Evolutionary conservation across 2,113 vertebrate species (phyloP), one percentile per base, ranked within the genome.

Genomic region (Meles meles): DNA sequence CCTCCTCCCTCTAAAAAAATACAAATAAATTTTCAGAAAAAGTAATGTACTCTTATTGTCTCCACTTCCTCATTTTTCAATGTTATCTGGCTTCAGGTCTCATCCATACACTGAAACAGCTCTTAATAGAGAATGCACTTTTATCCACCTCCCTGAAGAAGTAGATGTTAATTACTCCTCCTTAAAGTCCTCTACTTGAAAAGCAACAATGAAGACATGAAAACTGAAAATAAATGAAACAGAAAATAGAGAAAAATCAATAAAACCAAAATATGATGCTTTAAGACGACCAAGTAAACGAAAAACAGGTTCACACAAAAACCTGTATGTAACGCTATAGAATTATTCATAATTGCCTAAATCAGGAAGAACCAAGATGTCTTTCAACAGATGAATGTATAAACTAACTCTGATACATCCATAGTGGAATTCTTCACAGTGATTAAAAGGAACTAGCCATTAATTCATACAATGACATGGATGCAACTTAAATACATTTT

Each of bases 401-500:
- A 94, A 81, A 92, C 80, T 76, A 84, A 27, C 42, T 87, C 44
- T 91, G 31, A 34, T 55, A 87, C 5, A 80, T 42, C 29, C 44
- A 63, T 52, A 72, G 27, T 88, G 47, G 59, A 94, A 77, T 49
- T 82, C 31, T 57, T 72, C 65, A 59, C 47, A 86, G n/a, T 52
- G 27, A 87, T 82, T 67, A 87, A 87, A 91, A 74, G 37, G 57
- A 91, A 96, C 52, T 87, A 87, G 39, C 21, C 88, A 86, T 44
- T 80, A 14, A 85, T 55, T 91, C 47, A 82, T 37, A 82, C 31
- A 82, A 90, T 63, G 14, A 80, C 34, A 95, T n/a, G 18, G 7
- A 72, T 82, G 57, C 87, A 82, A n/a, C 34, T 76, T 94, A 90
- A 86, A 96, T 87, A 20, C 13, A 87, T 87, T 87, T 63, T 91